Base-by-base conservation (phyloP, 2,888 invertebrate species). In the Oscheius sp. region DNA sequence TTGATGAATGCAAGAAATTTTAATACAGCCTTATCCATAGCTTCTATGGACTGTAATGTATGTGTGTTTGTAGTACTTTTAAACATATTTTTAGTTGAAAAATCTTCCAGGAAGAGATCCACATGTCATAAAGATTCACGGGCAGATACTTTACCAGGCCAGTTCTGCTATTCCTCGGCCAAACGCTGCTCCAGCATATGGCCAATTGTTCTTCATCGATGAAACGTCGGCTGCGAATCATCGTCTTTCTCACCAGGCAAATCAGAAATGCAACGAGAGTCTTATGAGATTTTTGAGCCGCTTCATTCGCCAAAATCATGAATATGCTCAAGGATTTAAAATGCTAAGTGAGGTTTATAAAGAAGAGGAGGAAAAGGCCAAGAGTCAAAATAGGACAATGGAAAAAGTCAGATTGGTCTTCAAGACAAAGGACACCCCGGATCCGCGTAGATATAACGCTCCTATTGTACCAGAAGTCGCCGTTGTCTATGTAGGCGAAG, bases 401-500 rank as follows among this genome's bases (percentile, higher is more conserved):
- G 5, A 3, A 6, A 3, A 48, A 23, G 23, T 48, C 5, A 5
- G 3, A 3, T 12, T 48, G 3, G 4, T 3, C 20, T 5, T 23
- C 23, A 12, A 48, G 23, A 48, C 48, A 12, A 6, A 48, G 12
- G 25, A 48, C 3, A 12, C 12, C 20, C 23, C 48, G 4, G 48
- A 48, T 48, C 20, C 23, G 12, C 20, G 48, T 5, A 3, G 23
- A 3, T 48, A 48, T 23, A 48, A 48, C 25, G 23, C 48, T 25
- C 48, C 48, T 12, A 3, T 6, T 23, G 61, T 61, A 23, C 50
- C 25, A 15, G 61, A 84, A 71, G 73, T 83, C 0, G 77, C 81
- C 6, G 71, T 74, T 8, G 69, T 83, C 12, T 82, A 57, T 31
- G 72, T 78, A 27, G 78, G 69, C 3, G 25, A 65, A 1, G 70